A percentile compares a stretch with the other conserved stretches of the same genome.
Evolutionary conservation across 2,797 vertebrate species (phyloP).

Genomic region (Sciurus carolinensis): DNA sequence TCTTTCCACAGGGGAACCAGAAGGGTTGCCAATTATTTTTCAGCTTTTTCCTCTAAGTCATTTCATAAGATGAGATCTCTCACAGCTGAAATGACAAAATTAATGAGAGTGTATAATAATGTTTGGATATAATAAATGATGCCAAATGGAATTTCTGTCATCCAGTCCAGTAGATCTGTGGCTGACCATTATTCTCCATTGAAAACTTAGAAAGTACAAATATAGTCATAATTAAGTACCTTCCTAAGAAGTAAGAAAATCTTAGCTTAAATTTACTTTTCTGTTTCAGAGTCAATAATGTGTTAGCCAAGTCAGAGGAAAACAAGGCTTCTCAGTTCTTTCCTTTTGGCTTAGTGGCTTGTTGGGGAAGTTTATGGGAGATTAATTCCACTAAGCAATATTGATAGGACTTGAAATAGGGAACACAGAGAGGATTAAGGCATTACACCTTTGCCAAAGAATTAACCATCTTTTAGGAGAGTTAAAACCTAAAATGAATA

Average conservation of each 20-base stretch:
- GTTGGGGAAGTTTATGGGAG: constrained; percentile 32
- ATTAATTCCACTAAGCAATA: neutral
- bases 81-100: constrained; percentile 71
- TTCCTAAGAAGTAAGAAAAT: constrained; percentile 75
- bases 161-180: constrained; percentile 50
- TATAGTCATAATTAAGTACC: constrained; percentile 77
- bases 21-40: constrained; percentile 52
- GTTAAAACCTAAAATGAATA: neutral
- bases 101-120: constrained; percentile 74
- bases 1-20: constrained; percentile 56
- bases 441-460: neutral
- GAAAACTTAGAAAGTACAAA: constrained; percentile 59
- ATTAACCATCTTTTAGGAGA: neutral
- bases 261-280: constrained; percentile 72
- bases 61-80: constrained; percentile 74
- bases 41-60: constrained; percentile 72
- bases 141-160: constrained; percentile 75
- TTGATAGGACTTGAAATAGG: neutral
- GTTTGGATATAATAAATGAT: constrained; percentile 78
- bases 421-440: neutral
- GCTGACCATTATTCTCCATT: constrained; percentile 72
- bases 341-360: constrained; percentile 61
- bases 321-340: constrained; percentile 47
- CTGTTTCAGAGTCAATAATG: constrained; percentile 56
- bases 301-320: constrained; percentile 63